Base-by-base conservation (phyloP, 2,888 invertebrate genomes). In the Camptogramma bilineatum region DNA sequence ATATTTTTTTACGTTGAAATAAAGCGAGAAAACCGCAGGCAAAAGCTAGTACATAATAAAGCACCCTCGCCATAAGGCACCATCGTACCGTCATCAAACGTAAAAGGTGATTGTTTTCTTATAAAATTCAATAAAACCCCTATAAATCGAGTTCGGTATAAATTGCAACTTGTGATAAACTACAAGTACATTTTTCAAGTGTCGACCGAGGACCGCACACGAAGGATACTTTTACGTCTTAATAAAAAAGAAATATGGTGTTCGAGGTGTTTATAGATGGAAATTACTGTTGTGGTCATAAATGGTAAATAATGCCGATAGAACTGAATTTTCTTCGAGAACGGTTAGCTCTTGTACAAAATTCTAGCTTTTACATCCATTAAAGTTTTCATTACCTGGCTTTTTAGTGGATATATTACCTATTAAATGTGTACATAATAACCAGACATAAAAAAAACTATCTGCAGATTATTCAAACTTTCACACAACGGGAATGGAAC, bases 241-340 rank as follows among this genome's bases (percentile, higher is more conserved):
- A 79, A 82, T 84, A 83, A 82, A 83, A 80, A 75, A 72, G 71
- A 78, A 73, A 78, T 79, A 80, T 75, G 74, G 72, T 72, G 73
- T 73, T 58, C 62, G 68, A 76, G 72, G 73, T 76, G 72, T 78
- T 76, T 76, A 71, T 65, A 66, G 55, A 62, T 68, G 52, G 58
- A 67, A 73, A 74, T 70, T 71, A 65, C 62, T 71, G 56, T 71
- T 62, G 50, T 9, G 28, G 44, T 21, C 9, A 4, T 52, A 62
- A 56, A 57, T 62, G n/a, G 19, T 34, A 34, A 52, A 31, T 13
- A 31, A 17, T 13, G 34, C 16, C 34, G 8, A 46, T 47, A 52
- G 59, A 59, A 46, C 8, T 19, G 59, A 46, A n/a, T 34, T 24
- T 52, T 46, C 17, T 46, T 16, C 16, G 4, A 7, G n/a, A 42